phyloP scores from a whole-genome alignment of 2,888 invertebrate species.

The Galerucella pusilla region DNA sequence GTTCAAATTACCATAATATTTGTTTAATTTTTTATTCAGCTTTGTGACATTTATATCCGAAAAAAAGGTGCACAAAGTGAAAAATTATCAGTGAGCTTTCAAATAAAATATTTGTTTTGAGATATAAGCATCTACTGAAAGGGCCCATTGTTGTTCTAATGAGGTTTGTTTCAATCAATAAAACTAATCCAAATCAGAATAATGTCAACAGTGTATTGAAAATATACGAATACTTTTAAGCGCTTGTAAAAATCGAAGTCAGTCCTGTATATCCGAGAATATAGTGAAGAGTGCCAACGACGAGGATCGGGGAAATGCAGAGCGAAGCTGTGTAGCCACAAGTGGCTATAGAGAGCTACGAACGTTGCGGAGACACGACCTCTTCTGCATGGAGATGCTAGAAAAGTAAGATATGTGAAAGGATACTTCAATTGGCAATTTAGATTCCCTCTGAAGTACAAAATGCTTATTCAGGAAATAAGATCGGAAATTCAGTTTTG shows the following conservation, averaged over 20 bases:
- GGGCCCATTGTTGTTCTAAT: too few relatives aligned
- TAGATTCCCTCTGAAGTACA: slow-evolving; percentile 36
- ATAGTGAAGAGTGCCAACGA: slow-evolving; percentile 35
- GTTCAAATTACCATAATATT: too few relatives aligned
- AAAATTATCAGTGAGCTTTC: too few relatives aligned
- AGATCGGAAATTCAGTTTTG: slow-evolving; percentile 35
- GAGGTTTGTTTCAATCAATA: too few relatives aligned
- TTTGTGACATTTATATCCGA: too few relatives aligned
- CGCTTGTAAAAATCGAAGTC: neutral
- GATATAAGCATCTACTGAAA: too few relatives aligned
- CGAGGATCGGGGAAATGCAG: slow-evolving; percentile 47
- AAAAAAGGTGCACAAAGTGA: too few relatives aligned
- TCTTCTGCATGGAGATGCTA: slow-evolving; percentile 37
- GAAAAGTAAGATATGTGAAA: slow-evolving; percentile 38
- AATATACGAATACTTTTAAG: too few relatives aligned
- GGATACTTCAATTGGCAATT: slow-evolving; percentile 34
- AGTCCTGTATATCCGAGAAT: slow-evolving; percentile 2
- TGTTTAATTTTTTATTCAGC: too few relatives aligned
- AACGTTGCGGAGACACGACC: slow-evolving; percentile 50
- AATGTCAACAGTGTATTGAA: too few relatives aligned
- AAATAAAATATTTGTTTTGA: too few relatives aligned
- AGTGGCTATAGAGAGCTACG: slow-evolving; percentile 64
- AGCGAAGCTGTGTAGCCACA: slow-evolving; percentile 58
- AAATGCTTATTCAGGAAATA: slow-evolving; percentile 37
- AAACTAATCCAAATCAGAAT: too few relatives aligned